phyloP scores from a whole-genome alignment of 2,113 vertebrate genomes.

The cattle (Bos taurus) region ARS-UCD2.0 NC_037337.1:76956501-76957000 shows the following conservation, averaged over 20 bases:
- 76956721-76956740: not conserved
- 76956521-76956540: not conserved
- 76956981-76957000: not conserved
- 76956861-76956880: not conserved
- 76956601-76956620: not conserved
- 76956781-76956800: not conserved
- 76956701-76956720: not conserved
- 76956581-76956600: not conserved
- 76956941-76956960: not conserved
- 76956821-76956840: not conserved
- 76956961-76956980: not conserved
- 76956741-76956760: too few species aligned
- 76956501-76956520: constrained; percentile 14
- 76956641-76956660: not conserved
- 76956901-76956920: not conserved
- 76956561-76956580: constrained; percentile 13
- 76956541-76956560: constrained; percentile 25
- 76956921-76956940: not conserved
- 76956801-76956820: not conserved
- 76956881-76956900: not conserved
- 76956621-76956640: not conserved
- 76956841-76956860: not conserved
- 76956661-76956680: not conserved
- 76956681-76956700: not conserved
- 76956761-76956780: not conserved